phyloP scores from a whole-genome alignment of 2,797 vertebrate species.

The Pseudochirops corinnae region DNA sequence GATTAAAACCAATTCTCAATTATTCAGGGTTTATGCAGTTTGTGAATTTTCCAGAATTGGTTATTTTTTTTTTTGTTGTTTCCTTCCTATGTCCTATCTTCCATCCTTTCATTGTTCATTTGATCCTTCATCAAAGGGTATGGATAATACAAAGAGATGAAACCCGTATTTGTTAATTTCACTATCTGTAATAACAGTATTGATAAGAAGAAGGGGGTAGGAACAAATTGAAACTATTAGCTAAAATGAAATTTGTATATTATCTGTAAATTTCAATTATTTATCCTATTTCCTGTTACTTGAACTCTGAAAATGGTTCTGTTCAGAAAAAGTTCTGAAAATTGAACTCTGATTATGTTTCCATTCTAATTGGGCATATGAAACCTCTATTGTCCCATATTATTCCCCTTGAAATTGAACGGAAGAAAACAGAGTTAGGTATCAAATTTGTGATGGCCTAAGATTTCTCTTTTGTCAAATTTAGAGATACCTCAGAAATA shows the following conservation, averaged over 20 bases:
- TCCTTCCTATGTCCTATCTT: neutral
- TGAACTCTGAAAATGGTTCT: too few relatives aligned
- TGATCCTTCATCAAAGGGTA: neutral
- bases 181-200: neutral
- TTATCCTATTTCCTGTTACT: neutral
- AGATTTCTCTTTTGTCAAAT: conserved; percentile 25
- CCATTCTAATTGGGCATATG: neutral
- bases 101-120: conserved; percentile 26
- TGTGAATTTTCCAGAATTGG: conserved; percentile 20
- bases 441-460: conserved; percentile 13
- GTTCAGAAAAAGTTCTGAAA: neutral
- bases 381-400: neutral
- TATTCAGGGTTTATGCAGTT: neutral
- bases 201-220: neutral
- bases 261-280: conserved; percentile 26
- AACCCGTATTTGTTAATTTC: neutral
- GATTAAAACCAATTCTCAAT: neutral
- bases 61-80: conserved; percentile 32
- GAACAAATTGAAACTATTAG: conserved; percentile 16
- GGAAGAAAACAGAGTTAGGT: conserved; percentile 27
- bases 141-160: neutral
- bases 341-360: conserved; percentile 28
- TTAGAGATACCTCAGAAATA: conserved; percentile 8
- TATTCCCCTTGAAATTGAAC: conserved; percentile 7
- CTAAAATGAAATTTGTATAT: conserved; percentile 13